A percentile compares a stretch with the other conserved stretches of the same genome.
Evolutionary conservation across 2,888 invertebrate species (phyloP).

Genomic region (Epirrita christyi): DNA sequence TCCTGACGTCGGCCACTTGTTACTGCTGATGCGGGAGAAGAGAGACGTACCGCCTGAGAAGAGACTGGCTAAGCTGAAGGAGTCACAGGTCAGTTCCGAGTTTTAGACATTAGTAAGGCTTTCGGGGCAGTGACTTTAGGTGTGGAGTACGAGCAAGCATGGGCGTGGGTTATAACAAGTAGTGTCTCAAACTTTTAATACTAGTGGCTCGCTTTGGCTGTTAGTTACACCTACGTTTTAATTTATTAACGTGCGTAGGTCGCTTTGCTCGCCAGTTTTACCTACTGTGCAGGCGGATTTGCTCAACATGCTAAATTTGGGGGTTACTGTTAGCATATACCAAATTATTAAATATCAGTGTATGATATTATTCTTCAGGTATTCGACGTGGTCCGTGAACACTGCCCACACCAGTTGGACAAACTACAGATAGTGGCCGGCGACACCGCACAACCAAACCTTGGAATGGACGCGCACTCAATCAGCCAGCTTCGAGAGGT

Average conservation of each 20-base stretch:
- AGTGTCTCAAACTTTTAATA: no score
- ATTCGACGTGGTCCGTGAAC: slow-evolving; percentile 85
- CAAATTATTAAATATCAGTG: no score
- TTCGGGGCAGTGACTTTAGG: neutral
- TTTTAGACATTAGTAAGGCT: neutral
- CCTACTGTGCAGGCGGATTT: no score
- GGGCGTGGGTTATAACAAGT: no score
- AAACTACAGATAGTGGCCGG: slow-evolving; percentile 88
- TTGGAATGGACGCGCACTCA: slow-evolving; percentile 83
- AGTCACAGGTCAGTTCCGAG: slow-evolving; percentile 78
- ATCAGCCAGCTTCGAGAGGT: slow-evolving; percentile 78
- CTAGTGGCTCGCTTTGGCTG: no score
- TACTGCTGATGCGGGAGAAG: slow-evolving; percentile 86
- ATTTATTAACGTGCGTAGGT: no score
- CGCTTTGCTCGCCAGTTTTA: no score
- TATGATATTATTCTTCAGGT: slow-evolving; percentile 64
- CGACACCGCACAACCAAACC: slow-evolving; percentile 84
- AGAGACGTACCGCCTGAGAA: slow-evolving; percentile 81
- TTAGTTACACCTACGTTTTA: no score
- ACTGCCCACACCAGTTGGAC: slow-evolving; percentile 82
- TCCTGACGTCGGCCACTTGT: slow-evolving; percentile 86
- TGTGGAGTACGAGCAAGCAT: no score
- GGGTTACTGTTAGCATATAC: no score
- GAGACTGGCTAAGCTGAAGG: slow-evolving; percentile 83
- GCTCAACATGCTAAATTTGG: no score